A percentile compares a stretch with the other conserved stretches of the same genome.
Conservation (phyloP, 2,797 vertebrate genomes). For the Phoxinus dragarum region DNA sequence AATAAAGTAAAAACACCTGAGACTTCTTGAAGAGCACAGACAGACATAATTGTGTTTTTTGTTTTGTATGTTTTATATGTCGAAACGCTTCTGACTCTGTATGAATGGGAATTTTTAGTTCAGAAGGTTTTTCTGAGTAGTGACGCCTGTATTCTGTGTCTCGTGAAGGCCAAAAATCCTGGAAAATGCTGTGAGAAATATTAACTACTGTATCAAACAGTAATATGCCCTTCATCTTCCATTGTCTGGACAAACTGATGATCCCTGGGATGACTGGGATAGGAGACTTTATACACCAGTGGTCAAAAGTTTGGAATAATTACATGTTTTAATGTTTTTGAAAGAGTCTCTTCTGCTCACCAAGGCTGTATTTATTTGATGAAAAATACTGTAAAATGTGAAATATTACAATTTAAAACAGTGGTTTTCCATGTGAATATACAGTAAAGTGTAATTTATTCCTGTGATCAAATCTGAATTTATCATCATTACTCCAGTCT, state of each 20-base stretch:
- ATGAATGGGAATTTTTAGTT: neutral
- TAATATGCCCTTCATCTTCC: neutral
- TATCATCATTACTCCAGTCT: too few relatives aligned
- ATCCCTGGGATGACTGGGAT: neutral
- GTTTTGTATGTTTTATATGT: neutral
- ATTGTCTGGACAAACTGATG: neutral
- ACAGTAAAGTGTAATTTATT: neutral
- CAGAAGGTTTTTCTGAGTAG: neutral
- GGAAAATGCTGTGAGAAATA: neutral
- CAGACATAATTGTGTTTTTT: slow-evolving; percentile 2
- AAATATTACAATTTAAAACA: neutral
- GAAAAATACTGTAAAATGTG: neutral
- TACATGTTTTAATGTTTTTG: neutral
- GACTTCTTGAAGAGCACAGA: neutral
- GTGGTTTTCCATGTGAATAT: neutral
- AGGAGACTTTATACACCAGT: neutral
- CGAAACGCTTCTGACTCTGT: neutral
- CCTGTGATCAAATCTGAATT: too few relatives aligned
- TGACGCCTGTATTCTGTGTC: neutral
- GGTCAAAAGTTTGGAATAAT: neutral
- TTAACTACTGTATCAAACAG: neutral
- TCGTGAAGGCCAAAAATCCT: neutral
- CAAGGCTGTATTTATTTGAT: neutral
- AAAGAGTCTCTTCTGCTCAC: neutral
- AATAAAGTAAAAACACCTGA: neutral